These are phyloP conservation scores for Xylota sylvarum DNA, from an alignment of 2,888 invertebrate genomes.

Conservation along the genomic window DNA sequence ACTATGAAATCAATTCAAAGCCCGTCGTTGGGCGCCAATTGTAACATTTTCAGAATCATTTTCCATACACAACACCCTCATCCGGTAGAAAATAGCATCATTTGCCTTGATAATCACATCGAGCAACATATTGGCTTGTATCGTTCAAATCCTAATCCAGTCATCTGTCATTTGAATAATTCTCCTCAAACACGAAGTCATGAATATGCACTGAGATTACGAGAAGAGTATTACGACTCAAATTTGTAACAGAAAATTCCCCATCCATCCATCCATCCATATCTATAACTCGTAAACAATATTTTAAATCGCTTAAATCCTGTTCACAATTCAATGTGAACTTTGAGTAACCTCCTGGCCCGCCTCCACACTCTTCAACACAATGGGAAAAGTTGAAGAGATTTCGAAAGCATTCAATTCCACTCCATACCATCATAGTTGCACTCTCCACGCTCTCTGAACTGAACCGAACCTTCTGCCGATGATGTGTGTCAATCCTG, in stretches of 20 bases:
- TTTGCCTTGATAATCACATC: too few species aligned
- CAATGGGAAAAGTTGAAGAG: slow-evolving; percentile 39
- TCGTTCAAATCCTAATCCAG: too few species aligned
- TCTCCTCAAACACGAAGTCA: too few species aligned
- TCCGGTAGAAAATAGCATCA: too few species aligned
- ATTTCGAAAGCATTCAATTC: slow-evolving; percentile 45
- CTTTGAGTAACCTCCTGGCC: neutral
- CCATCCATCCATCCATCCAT: slow-evolving; percentile 24
- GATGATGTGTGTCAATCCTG: slow-evolving; percentile 68
- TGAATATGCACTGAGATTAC: too few species aligned
- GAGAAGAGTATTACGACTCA: too few species aligned
- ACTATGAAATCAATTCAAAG: too few species aligned
- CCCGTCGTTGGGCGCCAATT: too few species aligned
- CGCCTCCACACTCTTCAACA: neutral
- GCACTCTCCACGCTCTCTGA: slow-evolving; percentile 19
- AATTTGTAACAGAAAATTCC: neutral
- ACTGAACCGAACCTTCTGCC: slow-evolving; percentile 51
- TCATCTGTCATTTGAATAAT: too few species aligned
- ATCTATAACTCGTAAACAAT: slow-evolving; percentile 39
- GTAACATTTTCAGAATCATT: too few species aligned
- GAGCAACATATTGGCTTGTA: too few species aligned
- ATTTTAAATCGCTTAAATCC: slow-evolving; percentile 42
- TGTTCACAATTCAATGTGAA: slow-evolving; percentile 1
- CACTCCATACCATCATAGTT: slow-evolving; percentile 35
- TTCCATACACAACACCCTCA: too few species aligned